Base-by-base conservation (phyloP, 2,797 vertebrate genomes). In the Lepus oiostolus region DNA sequence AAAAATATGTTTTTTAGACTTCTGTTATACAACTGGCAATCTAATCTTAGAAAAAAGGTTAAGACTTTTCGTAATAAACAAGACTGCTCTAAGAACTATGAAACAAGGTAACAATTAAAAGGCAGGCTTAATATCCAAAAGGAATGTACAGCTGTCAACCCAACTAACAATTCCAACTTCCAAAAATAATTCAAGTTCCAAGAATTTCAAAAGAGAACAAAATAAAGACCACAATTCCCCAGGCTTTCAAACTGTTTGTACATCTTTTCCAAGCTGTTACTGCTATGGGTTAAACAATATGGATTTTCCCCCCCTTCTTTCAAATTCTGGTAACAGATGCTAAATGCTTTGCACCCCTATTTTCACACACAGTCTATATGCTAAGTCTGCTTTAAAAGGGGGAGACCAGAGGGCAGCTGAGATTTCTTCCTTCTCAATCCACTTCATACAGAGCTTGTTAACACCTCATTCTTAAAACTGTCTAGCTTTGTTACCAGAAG, bases 121-220 rank as follows among this genome's bases (percentile, higher is more conserved):
- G 58, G 9, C 35, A 86, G 14, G 38, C 13, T 65, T 83, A 38
- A 65, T 19, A 82, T 79, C 16, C 30, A 90, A 81, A 90, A 75
- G 24, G 35, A 80, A 91, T 50, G 30, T 14, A 88, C 16, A 96
- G 63, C 3, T 95, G 58, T 84, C 63, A 60, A 88, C 8, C 21
- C 9, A 67, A 63, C 13, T 38, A 86, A 3, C 52, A 85, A 90
- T 30, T 54, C 62, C 35, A 85, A 79, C 32, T 92, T 91, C 19
- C 32, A 89, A 87, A 94, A 94, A 87, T 68, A 94, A 87, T 38
- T 89, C 17, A 94, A 84, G 83, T 79, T 94, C 10, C 32, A 95
- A 24, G 26, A 95, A 80, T 74, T 76, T 87, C 71, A 84, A 38
- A 84, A 94, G 80, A 88, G 86, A 17, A 82, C 11, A 71, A 13